Conservation (phyloP, 2,113 vertebrate genomes). For the Lamprologus lemairii region DNA sequence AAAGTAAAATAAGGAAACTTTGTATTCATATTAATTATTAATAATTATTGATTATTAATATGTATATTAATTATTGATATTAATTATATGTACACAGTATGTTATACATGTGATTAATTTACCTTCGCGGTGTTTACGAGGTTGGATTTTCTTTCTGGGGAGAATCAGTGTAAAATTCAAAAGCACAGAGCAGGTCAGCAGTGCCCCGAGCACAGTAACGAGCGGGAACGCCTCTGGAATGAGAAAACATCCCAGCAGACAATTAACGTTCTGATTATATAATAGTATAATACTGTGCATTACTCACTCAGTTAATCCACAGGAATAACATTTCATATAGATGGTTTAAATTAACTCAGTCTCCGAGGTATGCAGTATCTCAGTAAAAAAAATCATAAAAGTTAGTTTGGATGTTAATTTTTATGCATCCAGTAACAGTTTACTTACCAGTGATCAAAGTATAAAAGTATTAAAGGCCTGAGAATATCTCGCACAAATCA, state of each 20-base stretch:
- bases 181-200: slow-evolving; percentile 5
- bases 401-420: not conserved
- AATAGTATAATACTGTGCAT: accelerated
- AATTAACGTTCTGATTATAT: accelerated
- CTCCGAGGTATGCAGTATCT: not conserved
- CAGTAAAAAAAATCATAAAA: not conserved
- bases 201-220: not conserved
- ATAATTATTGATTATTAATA: accelerated
- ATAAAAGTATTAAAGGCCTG: not conserved
- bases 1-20: not conserved
- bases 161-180: not conserved
- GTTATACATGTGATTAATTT: not conserved
- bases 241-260: not conserved
- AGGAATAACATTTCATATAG: not conserved
- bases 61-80: not conserved
- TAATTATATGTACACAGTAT: accelerated
- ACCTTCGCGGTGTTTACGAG: not conserved
- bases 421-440: not conserved
- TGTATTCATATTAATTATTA: not conserved
- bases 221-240: not conserved
- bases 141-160: not conserved
- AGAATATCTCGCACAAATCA: not conserved
- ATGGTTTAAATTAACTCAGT: accelerated
- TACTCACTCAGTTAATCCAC: not conserved
- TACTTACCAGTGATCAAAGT: not conserved